Evolutionary conservation across 2,888 invertebrate genomes (phyloP), one percentile per base, ranked within the genome.

Genomic region (Eupithecia tripunctaria): DNA sequence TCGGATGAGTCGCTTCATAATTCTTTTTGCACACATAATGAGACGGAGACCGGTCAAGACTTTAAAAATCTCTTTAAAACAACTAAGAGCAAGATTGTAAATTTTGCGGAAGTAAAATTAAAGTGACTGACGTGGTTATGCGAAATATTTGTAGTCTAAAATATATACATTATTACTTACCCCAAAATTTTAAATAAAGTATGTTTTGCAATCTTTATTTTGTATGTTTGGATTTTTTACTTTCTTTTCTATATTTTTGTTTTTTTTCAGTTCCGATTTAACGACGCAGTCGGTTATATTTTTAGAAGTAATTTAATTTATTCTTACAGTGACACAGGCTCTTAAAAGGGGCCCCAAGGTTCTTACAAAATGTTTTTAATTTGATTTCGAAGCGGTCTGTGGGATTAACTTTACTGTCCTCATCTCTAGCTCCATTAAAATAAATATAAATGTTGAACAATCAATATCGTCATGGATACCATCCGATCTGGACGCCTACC

Each of bases 401-500:
- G 56, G 12, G 25, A 14, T 56, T 51, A 51, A 21, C 21, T 51
- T 56, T 25, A 25, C 56, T 51, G 8, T 51, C 51, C 21, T 56
- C 12, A 56, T 56, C 56, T 56, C 25, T 56, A 56, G 14, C 21
- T 21, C 56, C 25, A 56, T 56, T 56, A 25, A 56, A 56, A 56
- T 56, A 56, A 56, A 56, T 56, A 56, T 51, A 21, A 36, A 38
- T 21, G 38, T 56, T 56, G 25, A 25, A 56, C 25, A 56, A 56
- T 56, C 56, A 56, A 56, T 56, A 56, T 56, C 56, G 56, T 25
- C 56, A 25, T 56, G 56, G 64, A 14, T 51, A 56, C 56, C 25
- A 56, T 56, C 25, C 56, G 56, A 56, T 56, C 56, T 56, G 25
- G 14, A 21, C 56, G 56, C 25, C n/a, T n/a, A 25, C 14, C 25